These are phyloP conservation scores for Cantharis nigra DNA, from an alignment of 2,888 invertebrate genomes.

Conservation along the genomic window DNA sequence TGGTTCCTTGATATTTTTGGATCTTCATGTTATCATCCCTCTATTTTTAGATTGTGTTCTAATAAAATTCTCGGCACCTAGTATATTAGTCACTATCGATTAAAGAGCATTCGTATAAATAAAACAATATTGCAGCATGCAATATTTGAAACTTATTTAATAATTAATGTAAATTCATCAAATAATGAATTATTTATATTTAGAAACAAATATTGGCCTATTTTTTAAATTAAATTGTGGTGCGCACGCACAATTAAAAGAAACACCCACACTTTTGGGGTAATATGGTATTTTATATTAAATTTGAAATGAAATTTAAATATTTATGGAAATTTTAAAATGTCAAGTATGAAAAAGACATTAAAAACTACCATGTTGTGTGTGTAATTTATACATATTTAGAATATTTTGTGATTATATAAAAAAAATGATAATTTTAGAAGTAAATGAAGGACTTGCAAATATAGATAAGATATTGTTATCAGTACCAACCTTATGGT, in stretches of 20 bases:
- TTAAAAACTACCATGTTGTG: neutral
- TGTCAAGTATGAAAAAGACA: neutral
- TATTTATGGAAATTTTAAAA: neutral
- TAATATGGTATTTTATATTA: conserved; percentile 13
- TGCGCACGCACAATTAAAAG: conserved; percentile 16
- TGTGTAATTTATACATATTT: neutral
- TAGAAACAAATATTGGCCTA: conserved; percentile 11
- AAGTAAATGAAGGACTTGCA: neutral
- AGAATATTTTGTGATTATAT: neutral
- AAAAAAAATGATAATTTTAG: neutral
- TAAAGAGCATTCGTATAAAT: neutral
- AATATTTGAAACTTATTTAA: neutral
- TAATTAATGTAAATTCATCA: neutral
- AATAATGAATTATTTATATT: neutral
- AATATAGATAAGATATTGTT: conserved; percentile 2
- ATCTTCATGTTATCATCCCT: conserved; percentile 12
- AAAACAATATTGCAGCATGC: neutral
- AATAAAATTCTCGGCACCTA: neutral
- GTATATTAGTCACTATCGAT: conserved; percentile 14
- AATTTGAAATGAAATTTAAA: neutral
- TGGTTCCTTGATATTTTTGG: conserved; percentile 1
- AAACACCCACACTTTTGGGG: conserved; percentile 11
- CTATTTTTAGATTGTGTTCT: conserved; percentile 23
- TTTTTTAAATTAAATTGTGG: neutral
- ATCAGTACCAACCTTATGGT: neutral